Evolutionary conservation across 2,888 invertebrate species (phyloP), one percentile per base, ranked within the genome.

Genomic region (Drosophila emarginata): DNA sequence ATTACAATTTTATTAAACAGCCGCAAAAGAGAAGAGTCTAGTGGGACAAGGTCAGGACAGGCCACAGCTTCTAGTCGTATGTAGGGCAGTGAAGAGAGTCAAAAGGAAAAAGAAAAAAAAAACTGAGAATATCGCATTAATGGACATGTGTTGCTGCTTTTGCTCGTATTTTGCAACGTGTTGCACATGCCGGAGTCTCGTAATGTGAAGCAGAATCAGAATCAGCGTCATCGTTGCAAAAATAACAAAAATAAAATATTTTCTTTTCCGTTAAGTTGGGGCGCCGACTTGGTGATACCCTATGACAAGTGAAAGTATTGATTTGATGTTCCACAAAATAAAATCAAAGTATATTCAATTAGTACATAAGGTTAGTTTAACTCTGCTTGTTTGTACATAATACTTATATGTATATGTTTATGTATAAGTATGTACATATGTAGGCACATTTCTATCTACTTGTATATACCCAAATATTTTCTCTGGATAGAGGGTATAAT

Each of bases 111-210:
- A 28, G 21, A n/a, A 40, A 59, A 28, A 37, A n/a, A 40, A 14
- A 14, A 9, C 57, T 5, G 11, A n/a, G 9, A 39, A 14, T 39
- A 39, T 51, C 14, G 52, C 59, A 60, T 50, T 32, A 18, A n/a
- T 26, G 45, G 40, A 15, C 18, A 59, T n/a, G 26, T 45, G 59
- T 59, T 45, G 45, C 40, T 39, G 51, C 36, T 60, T 40, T n/a
- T 23, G 28, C 18, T 45, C 14, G 62, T 14, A 45, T 56, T 65
- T 69, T 52, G 71, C 71, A 86, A 81, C 80, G 77, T 81, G 80
- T 81, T 81, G 80, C 87, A 86, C 80, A 81, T 75, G 66, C 80
- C 72, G 18, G 32, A 11, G 11, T 45, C 21, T 21, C 11, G 14
- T 12, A 45, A 45, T 45, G 45, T 6, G 18, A 45, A 45, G 5